Base-by-base conservation (phyloP, 2,888 invertebrate genomes). In the Heliconius charithonia region DNA sequence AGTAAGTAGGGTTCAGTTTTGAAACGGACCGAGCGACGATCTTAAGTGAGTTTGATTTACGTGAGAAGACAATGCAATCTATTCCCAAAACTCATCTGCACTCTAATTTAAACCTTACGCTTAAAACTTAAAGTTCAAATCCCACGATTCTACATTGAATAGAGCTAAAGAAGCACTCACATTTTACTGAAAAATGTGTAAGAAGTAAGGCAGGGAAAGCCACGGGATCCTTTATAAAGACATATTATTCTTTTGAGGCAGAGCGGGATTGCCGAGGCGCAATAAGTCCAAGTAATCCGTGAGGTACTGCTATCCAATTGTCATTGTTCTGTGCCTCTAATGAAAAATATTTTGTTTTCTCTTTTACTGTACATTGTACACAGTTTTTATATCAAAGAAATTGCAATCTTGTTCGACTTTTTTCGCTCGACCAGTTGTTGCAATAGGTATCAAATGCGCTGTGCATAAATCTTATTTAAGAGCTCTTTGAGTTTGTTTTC, bases 171-270 rank as follows among this genome's bases (percentile, higher is more conserved):
- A 88, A 90, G 89, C 90, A 90, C 88, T 91, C 89, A 90, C 92
- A 92, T 93, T 94, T 93, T 89, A 93, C 91, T 93, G 93, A 92
- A 94, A 92, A 93, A 92, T 92, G 93, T 91, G 92, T 90, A 92
- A 90, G 88, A 87, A 92, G 91, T 93, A 91, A 92, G 90, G 91
- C 92, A 90, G 87, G 91, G 91, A 93, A 93, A 93, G 93, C 92
- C 90, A 87, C 87, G 89, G 90, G 91, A 92, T 92, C 90, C 89
- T 89, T 91, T 94, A 94, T 94, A 94, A 94, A 94, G 94, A 94
- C 93, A 92, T 94, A 94, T 94, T 94, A 94, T 94, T 94, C 94
- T 93, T 94, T 93, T 92, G 93, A 93, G 83, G 89, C 88, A 87
- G 88, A 89, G 86, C 86, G 86, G 89, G 91, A 88, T 90, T 91